Evolutionary conservation across 2,888 invertebrate genomes (phyloP).

Genomic region (Piscicola geometra): DNA sequence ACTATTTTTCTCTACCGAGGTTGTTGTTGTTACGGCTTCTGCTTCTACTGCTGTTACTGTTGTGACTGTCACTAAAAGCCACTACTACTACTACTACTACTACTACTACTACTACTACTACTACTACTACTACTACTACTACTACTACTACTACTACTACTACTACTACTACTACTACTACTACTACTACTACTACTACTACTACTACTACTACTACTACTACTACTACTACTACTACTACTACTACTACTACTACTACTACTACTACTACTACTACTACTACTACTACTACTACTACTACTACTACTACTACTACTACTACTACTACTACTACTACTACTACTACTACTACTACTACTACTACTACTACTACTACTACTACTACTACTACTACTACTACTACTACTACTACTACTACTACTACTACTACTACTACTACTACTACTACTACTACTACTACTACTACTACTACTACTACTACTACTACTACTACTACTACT

Average conservation of each 20-base stretch:
- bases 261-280: too few relatives aligned
- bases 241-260: too few relatives aligned
- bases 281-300: too few relatives aligned
- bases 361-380: conserved; percentile 39
- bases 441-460: conserved; percentile 20
- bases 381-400: conserved; percentile 30
- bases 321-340: conserved; percentile 39
- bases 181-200: conserved; percentile 38
- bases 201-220: conserved; percentile 39
- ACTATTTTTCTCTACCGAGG: conserved; percentile 13
- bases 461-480: conserved; percentile 30
- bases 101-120: conserved; percentile 38
- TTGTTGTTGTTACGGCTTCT: conserved; percentile 38
- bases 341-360: conserved; percentile 35
- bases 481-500: conserved; percentile 32
- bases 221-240: conserved; percentile 31
- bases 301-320: conserved; percentile 33
- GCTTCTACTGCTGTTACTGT: conserved; percentile 37
- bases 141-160: conserved; percentile 38
- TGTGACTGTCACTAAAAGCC: conserved; percentile 38
- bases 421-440: conserved; percentile 8
- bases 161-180: conserved; percentile 39
- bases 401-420: conserved; percentile 8
- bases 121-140: conserved; percentile 38
- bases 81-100: conserved; percentile 39